Conservation (phyloP, 30 jellyfish, hydroid and myxozoan genomes). For the Catostylus mosaicus region DNA sequence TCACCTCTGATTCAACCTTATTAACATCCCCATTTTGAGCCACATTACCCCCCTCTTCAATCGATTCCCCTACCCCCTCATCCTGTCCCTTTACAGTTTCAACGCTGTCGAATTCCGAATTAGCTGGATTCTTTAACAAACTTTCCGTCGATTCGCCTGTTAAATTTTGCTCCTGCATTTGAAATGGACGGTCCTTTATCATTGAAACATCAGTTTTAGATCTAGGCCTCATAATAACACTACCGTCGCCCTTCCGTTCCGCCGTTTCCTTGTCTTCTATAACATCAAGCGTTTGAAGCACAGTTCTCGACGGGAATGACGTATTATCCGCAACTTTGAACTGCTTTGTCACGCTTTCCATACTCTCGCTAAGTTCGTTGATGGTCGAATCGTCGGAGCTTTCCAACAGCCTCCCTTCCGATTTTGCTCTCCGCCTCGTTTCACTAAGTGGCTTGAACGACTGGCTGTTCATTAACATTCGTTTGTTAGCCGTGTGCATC, state of each 20-base stretch:
- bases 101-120: conserved; percentile 21
- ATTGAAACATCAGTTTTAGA: conserved; percentile 26
- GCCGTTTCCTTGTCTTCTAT: conserved; percentile 33
- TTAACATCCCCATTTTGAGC: neutral
- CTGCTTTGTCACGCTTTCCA: conserved; percentile 20
- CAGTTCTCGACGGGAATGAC: conserved; percentile 28
- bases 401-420: conserved; percentile 91
- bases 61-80: neutral
- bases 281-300: conserved; percentile 41
- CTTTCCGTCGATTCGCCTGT: conserved; percentile 60
- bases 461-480: conserved; percentile 74
- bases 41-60: neutral
- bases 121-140: conserved; percentile 60
- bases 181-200: conserved; percentile 1
- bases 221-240: conserved; percentile 18
- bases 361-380: conserved; percentile 58
- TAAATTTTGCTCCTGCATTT: conserved; percentile 7
- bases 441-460: conserved; percentile 80
- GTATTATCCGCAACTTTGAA: neutral
- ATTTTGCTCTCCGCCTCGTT: conserved; percentile 77
- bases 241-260: conserved; percentile 9
- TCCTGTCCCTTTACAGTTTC: conserved; percentile 21
- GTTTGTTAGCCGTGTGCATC: conserved; percentile 48
- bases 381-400: conserved; percentile 61
- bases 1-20: neutral